These are phyloP conservation scores for Paralvinella palmiformis DNA, from an alignment of 1,140 invertebrate genomes.

Conservation along the genomic window DNA sequence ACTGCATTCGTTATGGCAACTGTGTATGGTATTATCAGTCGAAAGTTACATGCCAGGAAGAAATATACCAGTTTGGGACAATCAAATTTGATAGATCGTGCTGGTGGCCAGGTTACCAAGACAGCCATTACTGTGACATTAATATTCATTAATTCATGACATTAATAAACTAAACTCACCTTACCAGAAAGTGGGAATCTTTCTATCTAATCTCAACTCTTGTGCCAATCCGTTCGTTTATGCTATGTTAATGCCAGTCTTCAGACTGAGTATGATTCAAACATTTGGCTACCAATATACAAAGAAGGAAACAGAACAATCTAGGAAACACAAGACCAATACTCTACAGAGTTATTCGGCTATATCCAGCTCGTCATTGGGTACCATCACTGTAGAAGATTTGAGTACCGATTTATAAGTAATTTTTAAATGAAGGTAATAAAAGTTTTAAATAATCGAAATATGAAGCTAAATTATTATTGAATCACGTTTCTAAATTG, in stretches of 20 bases:
- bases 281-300: no score
- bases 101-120: constrained; percentile 5
- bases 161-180: constrained; percentile 3
- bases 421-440: no score
- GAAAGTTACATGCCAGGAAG: not conserved
- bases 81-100: constrained; percentile 1
- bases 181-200: constrained; percentile 3
- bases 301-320: no score
- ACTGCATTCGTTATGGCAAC: not conserved
- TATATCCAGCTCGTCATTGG: no score
- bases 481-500: no score
- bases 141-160: not conserved
- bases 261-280: not conserved
- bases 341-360: no score
- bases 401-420: no score
- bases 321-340: no score
- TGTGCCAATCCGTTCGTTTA: constrained; percentile 10
- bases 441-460: no score
- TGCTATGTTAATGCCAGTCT: constrained; percentile 4
- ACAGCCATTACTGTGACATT: constrained; percentile 9
- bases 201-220: constrained; percentile 8
- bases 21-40: no score
- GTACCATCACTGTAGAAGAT: no score
- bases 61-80: not conserved
- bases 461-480: no score